Percentiles rank a stretch among this genome's conserved stretches.
Conservation (phyloP, 2,888 invertebrate genomes). For the Prostheceraeus crozeri region DNA sequence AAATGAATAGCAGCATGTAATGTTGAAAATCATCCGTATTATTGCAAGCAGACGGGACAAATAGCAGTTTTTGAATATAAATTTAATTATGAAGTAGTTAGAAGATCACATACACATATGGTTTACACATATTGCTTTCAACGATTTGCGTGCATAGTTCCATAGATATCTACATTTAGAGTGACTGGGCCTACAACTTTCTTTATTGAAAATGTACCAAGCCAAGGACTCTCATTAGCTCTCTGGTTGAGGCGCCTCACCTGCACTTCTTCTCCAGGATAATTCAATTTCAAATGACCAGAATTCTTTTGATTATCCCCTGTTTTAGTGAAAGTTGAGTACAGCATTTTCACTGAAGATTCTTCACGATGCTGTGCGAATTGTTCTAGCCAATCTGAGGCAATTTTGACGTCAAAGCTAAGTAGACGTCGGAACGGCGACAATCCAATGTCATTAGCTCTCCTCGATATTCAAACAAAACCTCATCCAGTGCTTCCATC, state of each 20-base stretch:
- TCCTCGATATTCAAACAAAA: not conserved
- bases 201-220: not conserved
- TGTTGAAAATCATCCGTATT: no score
- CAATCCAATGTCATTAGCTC: slow-evolving; percentile 2
- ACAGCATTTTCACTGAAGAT: no score
- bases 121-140: no score
- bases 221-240: not conserved
- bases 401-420: not conserved
- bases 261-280: not conserved
- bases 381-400: not conserved
- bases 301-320: no score
- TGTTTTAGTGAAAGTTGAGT: no score
- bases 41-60: no score
- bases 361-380: no score
- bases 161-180: not conserved
- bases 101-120: no score
- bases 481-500: not conserved
- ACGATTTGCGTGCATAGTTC: slow-evolving; percentile 5
- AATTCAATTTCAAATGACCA: no score
- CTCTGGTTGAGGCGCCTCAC: not conserved
- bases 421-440: slow-evolving; percentile 8
- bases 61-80: no score
- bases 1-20: no score
- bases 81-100: no score
- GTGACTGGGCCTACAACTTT: slow-evolving; percentile 3